Percentiles rank a stretch among this genome's conserved stretches.
These are phyloP conservation scores for Propithecus coquereli DNA, from an alignment of 2,113 vertebrate genomes.

Conservation along the genomic window DNA sequence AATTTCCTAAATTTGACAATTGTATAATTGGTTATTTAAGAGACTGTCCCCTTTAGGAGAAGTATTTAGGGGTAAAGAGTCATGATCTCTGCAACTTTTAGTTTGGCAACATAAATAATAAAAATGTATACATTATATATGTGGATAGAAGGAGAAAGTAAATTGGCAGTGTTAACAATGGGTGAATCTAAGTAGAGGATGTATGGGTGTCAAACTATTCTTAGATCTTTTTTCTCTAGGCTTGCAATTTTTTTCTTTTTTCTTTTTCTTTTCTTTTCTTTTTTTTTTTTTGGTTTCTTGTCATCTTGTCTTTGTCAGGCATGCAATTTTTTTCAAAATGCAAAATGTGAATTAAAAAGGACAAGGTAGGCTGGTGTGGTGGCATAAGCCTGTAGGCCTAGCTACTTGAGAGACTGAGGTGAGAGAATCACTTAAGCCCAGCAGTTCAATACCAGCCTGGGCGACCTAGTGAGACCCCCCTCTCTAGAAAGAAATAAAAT, in stretches of 20 bases:
- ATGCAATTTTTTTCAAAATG: neutral
- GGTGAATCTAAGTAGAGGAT: neutral
- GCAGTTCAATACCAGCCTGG: neutral
- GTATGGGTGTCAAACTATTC: neutral
- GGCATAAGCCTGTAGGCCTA: neutral
- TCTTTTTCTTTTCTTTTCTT: neutral
- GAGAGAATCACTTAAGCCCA: neutral
- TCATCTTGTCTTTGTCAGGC: too few species aligned
- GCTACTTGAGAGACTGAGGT: neutral
- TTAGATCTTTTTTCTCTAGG: neutral
- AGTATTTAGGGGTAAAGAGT: neutral
- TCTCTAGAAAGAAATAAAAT: neutral
- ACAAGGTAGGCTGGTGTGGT: neutral
- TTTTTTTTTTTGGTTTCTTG: too few species aligned
- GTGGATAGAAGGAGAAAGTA: neutral
- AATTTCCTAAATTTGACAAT: neutral
- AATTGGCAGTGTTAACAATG: neutral
- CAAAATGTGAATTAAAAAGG: neutral
- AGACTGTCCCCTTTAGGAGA: neutral
- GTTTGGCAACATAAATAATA: constrained; percentile 18
- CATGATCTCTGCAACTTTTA: neutral
- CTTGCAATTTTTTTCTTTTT: neutral
- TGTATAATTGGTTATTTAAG: neutral
- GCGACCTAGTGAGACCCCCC: neutral
- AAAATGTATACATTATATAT: neutral